phyloP scores from a whole-genome alignment of 1,140 invertebrate species.

The Hirudo medicinalis region DNA sequence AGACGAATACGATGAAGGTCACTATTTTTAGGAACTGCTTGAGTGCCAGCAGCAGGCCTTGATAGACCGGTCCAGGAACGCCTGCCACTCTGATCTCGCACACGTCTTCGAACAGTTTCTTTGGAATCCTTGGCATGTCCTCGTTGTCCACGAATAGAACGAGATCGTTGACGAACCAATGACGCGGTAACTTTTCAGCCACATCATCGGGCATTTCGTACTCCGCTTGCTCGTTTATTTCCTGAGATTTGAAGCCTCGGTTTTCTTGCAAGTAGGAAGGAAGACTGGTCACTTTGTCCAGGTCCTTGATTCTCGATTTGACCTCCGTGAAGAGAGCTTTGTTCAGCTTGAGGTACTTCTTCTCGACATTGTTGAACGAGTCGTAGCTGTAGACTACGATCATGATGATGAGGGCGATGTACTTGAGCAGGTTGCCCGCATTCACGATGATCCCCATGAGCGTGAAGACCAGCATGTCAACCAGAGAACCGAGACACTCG shows the following conservation, averaged over 20 bases:
- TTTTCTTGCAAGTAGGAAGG: slow-evolving; percentile 36
- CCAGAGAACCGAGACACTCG: slow-evolving; percentile 32
- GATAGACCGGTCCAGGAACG: slow-evolving; percentile 36
- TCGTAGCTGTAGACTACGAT: slow-evolving; percentile 39
- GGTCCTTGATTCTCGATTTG: slow-evolving; percentile 35
- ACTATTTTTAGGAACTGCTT: slow-evolving; percentile 38
- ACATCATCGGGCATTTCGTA: slow-evolving; percentile 21
- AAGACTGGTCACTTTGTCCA: slow-evolving; percentile 35
- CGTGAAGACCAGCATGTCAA: slow-evolving; percentile 36
- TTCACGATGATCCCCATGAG: slow-evolving; percentile 41
- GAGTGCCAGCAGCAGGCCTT: slow-evolving; percentile 34
- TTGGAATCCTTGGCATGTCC: slow-evolving; percentile 37
- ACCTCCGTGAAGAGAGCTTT: slow-evolving; percentile 35
- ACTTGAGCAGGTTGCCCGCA: slow-evolving; percentile 35
- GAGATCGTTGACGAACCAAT: slow-evolving; percentile 35
- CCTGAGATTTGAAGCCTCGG: slow-evolving; percentile 26
- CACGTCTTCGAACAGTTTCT: slow-evolving; percentile 33
- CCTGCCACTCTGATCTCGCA: slow-evolving; percentile 36
- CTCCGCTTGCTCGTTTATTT: slow-evolving; percentile 21
- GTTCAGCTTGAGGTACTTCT: slow-evolving; percentile 38
- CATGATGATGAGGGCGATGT: slow-evolving; percentile 35
- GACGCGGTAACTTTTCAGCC: slow-evolving; percentile 30
- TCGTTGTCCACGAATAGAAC: slow-evolving; percentile 36
- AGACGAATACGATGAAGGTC: slow-evolving; percentile 36
- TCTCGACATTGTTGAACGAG: slow-evolving; percentile 38